A percentile compares a stretch with the other conserved stretches of the same genome.
Conservation (phyloP, 2,113 vertebrate genomes). For the Brachyhypopomus gauderio region DNA sequence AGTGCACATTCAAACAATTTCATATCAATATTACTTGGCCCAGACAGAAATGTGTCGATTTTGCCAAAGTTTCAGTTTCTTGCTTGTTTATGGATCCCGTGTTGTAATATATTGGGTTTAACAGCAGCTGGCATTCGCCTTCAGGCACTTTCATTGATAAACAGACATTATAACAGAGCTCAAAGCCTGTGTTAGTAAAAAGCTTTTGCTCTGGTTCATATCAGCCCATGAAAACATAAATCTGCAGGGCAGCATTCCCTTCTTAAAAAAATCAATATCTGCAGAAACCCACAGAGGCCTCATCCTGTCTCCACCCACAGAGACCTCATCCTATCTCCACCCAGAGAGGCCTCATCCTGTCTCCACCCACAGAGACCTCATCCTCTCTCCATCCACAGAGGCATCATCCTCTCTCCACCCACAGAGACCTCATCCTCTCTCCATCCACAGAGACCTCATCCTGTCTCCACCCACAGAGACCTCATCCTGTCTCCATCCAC, state of each 20-base stretch:
- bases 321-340: no score
- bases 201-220: slow-evolving; percentile 27
- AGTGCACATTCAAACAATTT: background rate
- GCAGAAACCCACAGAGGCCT: slow-evolving; percentile 36
- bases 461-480: no score
- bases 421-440: no score
- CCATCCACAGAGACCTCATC: no score
- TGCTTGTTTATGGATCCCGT: slow-evolving; percentile 19
- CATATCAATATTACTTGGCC: slow-evolving; percentile 1
- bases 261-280: slow-evolving; percentile 44
- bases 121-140: slow-evolving; percentile 37
- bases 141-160: slow-evolving; percentile 27
- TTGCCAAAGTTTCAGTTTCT: slow-evolving; percentile 20
- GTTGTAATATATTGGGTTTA: slow-evolving; percentile 27
- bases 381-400: no score
- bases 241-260: slow-evolving; percentile 12
- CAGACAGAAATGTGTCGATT: slow-evolving; percentile 4
- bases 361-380: no score
- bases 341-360: no score
- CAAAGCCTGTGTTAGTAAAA: slow-evolving; percentile 36
- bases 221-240: slow-evolving; percentile 18
- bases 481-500: no score
- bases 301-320: slow-evolving; percentile 18
- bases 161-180: slow-evolving; percentile 38
- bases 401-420: no score